These are phyloP conservation scores for Caranx melampygus DNA, from an alignment of 2,113 vertebrate species.

Conservation along the genomic window DNA sequence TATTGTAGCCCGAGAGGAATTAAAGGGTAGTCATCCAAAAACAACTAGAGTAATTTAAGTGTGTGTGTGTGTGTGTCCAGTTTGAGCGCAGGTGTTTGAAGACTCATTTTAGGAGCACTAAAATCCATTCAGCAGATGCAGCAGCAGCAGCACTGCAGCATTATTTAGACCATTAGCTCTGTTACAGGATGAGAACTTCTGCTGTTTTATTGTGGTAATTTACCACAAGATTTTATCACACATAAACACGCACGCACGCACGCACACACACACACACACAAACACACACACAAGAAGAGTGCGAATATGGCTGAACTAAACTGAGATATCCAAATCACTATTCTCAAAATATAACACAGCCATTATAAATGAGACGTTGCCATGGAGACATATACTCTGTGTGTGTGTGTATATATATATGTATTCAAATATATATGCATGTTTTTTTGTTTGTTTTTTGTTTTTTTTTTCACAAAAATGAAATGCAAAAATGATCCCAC, in stretches of 20 bases:
- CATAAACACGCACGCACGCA: too few relatives aligned
- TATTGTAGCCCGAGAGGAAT: slow-evolving; percentile 54
- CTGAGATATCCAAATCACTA: too few relatives aligned
- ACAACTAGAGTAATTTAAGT: slow-evolving; percentile 40
- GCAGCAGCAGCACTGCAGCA: slow-evolving; percentile 36
- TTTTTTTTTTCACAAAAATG: neutral
- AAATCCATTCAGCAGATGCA: slow-evolving; percentile 42
- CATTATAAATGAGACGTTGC: too few relatives aligned
- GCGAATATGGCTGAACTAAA: too few relatives aligned
- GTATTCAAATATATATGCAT: too few relatives aligned
- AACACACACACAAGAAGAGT: too few relatives aligned
- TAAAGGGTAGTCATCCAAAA: slow-evolving; percentile 59
- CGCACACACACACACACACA: too few relatives aligned
- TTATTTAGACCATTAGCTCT: slow-evolving; percentile 62
- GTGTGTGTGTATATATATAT: too few relatives aligned
- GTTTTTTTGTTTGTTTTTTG: too few relatives aligned
- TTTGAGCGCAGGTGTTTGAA: slow-evolving; percentile 33
- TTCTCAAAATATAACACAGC: too few relatives aligned
- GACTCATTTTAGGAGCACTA: slow-evolving; percentile 43
- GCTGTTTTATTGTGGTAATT: slow-evolving; percentile 31
- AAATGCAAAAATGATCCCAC: neutral
- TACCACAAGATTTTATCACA: neutral
- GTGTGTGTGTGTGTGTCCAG: slow-evolving; percentile 21
- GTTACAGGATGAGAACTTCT: slow-evolving; percentile 30
- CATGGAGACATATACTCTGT: too few relatives aligned